Base-by-base conservation (phyloP, 1,140 invertebrate species). In the Gerris buenoi region DNA sequence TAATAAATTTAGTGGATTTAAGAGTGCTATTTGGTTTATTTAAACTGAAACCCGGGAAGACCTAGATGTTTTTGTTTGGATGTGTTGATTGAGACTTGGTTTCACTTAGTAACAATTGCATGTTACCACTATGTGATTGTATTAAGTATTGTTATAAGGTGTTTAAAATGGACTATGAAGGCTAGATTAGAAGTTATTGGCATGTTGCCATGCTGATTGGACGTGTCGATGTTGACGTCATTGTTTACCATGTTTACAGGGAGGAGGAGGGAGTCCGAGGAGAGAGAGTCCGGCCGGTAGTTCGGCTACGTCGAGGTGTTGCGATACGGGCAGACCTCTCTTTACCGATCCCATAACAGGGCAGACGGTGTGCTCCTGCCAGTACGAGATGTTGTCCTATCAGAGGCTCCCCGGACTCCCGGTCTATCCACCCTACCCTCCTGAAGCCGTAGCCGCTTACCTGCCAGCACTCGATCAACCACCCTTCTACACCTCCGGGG, bases 321-420 rank as follows among this genome's bases (percentile, higher is more conserved):
- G 93, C 78, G 93, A 95, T 79, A 93, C 90, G 66, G 92, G 92
- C 60, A 82, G 92, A 60, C 90, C 91, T 5, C 86, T 95, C 72
- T 91, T 93, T 78, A 93, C 91, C 69, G 91, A 96, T 78, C 92
- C 93, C 10, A 82, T 93, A 70, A 94, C 90, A 58, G 92, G 92
- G 23, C 91, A 95, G 78, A 91, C 88, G 10, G 86, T 95, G 18
- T 96, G 93, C 80, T 94, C 91, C 67, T 95, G 93, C 79, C 92
- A 95, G 78, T 83, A 83, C 75, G 78, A 79, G 69, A 69, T 76
- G 59, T 73, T 83, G 27, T 76, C 75, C 71, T 82, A 82, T 72
- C 80, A 80, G 69, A 72, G 81, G 28, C 76, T 94, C 89, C 79
- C 90, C 87, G 79, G 84, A 88, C 80, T 91, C 66, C 86, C 85